Conservation (phyloP, 2,113 vertebrate genomes). For the Sitta europaea region DNA sequence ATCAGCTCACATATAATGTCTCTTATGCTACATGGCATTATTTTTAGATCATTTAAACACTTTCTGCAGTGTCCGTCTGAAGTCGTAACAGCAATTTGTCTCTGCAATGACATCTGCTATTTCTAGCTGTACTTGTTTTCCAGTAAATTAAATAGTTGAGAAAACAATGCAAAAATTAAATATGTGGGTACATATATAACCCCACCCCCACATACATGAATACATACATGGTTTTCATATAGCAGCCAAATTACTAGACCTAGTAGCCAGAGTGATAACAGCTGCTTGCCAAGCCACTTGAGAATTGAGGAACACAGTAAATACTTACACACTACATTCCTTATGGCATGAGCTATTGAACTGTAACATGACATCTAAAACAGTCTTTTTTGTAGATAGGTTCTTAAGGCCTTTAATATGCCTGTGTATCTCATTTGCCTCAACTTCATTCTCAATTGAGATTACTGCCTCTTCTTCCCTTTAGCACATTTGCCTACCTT, state of each 20-base stretch:
- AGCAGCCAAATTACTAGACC: background rate
- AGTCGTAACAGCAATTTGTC: background rate
- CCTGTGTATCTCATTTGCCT: background rate
- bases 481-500: background rate
- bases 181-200: background rate
- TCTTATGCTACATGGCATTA: background rate
- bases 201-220: fast-evolving
- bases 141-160: background rate
- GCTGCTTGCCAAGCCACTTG: background rate
- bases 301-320: background rate
- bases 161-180: background rate
- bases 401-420: background rate
- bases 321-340: background rate
- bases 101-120: background rate
- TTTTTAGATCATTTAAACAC: background rate
- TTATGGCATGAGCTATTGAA: background rate
- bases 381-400: background rate
- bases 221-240: background rate
- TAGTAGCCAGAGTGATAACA: background rate
- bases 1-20: background rate
- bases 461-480: background rate
- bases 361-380: background rate
- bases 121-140: background rate
- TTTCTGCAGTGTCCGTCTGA: background rate
- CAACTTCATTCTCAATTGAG: background rate